phyloP scores from a whole-genome alignment of 2,113 vertebrate species.

The Phocoena sinus region DNA sequence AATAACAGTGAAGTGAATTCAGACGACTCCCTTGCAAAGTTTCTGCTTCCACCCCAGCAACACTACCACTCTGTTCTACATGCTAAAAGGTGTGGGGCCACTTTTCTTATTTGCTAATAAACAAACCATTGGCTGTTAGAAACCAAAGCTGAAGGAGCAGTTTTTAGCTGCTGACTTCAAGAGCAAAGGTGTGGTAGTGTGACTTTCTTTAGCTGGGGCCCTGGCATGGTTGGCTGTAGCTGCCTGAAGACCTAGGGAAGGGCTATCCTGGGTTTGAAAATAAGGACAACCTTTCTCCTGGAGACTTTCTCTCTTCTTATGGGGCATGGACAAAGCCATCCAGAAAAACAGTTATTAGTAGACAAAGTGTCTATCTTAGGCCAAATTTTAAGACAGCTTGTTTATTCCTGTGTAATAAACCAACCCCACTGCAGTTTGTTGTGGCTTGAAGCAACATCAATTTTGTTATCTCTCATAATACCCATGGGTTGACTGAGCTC shows the following conservation, averaged over 20 bases:
- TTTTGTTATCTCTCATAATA: neutral
- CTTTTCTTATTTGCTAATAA: slow-evolving; percentile 27
- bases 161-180: slow-evolving; percentile 17
- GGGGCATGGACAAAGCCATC: neutral
- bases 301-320: neutral
- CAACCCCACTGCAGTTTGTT: neutral
- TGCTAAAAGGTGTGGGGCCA: neutral
- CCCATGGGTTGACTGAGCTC: neutral
- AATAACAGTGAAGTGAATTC: slow-evolving; percentile 54
- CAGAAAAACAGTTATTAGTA: neutral
- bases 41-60: neutral
- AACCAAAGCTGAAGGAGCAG: neutral
- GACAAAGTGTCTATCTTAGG: neutral
- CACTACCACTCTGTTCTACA: neutral
- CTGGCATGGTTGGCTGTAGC: neutral
- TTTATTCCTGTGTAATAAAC: neutral
- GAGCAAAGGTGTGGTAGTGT: neutral
- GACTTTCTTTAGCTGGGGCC: neutral
- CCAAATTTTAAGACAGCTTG: neutral
- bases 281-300: neutral
- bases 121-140: neutral
- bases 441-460: neutral
- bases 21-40: slow-evolving; percentile 38
- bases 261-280: neutral
- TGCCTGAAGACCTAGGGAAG: neutral